A percentile compares a stretch with the other conserved stretches of the same genome.
Evolutionary conservation across 2,113 vertebrate species (phyloP).

Genomic region (Haemorhous mexicanus): DNA sequence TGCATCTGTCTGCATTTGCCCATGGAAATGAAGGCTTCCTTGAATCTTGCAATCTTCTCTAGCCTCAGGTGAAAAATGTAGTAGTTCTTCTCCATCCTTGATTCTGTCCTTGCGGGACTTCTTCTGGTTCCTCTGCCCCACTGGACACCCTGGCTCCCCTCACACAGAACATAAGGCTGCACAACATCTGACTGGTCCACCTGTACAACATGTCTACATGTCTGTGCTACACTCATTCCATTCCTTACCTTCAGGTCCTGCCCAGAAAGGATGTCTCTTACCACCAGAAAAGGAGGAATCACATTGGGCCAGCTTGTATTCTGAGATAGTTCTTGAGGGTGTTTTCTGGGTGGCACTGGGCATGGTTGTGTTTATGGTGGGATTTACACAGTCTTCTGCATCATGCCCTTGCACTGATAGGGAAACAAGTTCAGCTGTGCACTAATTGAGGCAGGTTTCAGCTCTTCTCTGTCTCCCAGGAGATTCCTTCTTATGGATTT

Average conservation of each 20-base stretch:
- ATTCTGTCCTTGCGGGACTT: background rate
- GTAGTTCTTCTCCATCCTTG: background rate
- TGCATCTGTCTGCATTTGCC: background rate
- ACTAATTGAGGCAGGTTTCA: background rate
- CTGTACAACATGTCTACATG: background rate
- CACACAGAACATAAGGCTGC: background rate
- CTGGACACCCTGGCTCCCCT: background rate
- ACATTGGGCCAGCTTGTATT: background rate
- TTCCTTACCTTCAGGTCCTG: background rate
- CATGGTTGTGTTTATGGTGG: background rate
- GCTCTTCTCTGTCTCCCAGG: background rate
- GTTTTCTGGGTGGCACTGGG: background rate
- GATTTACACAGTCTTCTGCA: background rate
- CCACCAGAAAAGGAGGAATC: background rate
- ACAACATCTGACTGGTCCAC: background rate
- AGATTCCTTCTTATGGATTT: background rate
- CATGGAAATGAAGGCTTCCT: background rate
- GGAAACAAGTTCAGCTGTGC: background rate
- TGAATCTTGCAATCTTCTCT: background rate
- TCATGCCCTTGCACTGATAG: background rate
- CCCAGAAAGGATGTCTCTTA: background rate
- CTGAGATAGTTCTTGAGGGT: background rate
- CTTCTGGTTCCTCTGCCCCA: background rate
- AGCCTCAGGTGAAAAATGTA: background rate
- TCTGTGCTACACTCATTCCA: accelerated